Evolutionary conservation across 2,888 invertebrate genomes (phyloP).

Genomic region (Stenurella melanura): DNA sequence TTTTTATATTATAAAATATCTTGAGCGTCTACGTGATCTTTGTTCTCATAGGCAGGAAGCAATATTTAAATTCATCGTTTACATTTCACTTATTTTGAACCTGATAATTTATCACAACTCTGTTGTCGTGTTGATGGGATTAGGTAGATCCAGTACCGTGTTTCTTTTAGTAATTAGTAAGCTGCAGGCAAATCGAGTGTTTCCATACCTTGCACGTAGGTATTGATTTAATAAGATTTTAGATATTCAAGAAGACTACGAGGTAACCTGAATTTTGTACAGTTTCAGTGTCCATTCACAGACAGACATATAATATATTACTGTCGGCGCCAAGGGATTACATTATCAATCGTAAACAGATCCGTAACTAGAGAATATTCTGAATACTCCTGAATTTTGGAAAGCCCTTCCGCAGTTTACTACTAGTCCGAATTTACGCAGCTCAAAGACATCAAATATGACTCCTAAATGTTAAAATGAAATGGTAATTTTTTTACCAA

Average conservation of each 20-base stretch:
- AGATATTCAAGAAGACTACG: background rate
- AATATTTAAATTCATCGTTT: constrained; percentile 29
- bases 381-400: too few species aligned
- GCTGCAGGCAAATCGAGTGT: constrained; percentile 21
- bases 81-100: constrained; percentile 23
- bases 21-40: background rate
- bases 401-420: too few species aligned
- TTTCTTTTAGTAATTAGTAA: constrained; percentile 41
- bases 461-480: too few species aligned
- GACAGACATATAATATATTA: background rate
- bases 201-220: background rate
- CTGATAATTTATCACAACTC: constrained; percentile 28
- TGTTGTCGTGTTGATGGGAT: constrained; percentile 24
- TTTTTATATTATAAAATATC: constrained; percentile 7
- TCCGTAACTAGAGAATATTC: background rate
- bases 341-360: background rate
- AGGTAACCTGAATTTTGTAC: background rate
- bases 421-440: too few species aligned
- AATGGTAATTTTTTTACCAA: too few species aligned
- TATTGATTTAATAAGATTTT: background rate
- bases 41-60: constrained; percentile 15
- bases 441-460: too few species aligned
- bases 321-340: background rate
- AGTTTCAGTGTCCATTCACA: background rate
- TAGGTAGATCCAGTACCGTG: constrained; percentile 31